These are phyloP conservation scores for Eledone cirrhosa DNA, from an alignment of 2,888 invertebrate genomes.

Conservation along the genomic window DNA sequence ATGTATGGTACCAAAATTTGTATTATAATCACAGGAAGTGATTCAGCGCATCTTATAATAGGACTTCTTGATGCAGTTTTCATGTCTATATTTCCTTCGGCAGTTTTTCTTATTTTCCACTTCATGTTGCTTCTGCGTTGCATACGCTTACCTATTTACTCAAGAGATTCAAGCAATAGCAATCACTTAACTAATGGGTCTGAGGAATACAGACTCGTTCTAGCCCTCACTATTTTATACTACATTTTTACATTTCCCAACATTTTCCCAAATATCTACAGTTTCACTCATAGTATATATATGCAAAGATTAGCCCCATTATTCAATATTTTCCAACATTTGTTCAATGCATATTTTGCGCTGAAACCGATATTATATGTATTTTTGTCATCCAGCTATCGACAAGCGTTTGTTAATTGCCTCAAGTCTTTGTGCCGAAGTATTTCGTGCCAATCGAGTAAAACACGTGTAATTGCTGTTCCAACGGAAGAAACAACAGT, in stretches of 20 bases:
- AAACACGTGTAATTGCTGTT: not conserved
- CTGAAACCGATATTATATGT: conserved; percentile 46
- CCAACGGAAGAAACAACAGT: conserved; percentile 26
- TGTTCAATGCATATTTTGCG: conserved; percentile 50
- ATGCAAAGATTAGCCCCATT: conserved; percentile 37
- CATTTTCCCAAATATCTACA: conserved; percentile 43
- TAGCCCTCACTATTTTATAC: conserved; percentile 44
- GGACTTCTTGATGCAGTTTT: conserved; percentile 47
- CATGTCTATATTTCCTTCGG: conserved; percentile 43
- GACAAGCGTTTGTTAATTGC: not conserved
- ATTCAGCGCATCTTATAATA: conserved; percentile 44
- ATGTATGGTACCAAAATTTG: conserved; percentile 40
- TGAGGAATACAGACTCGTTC: conserved; percentile 42
- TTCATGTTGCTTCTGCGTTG: conserved; percentile 33
- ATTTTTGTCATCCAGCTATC: conserved; percentile 35
- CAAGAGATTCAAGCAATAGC: conserved; percentile 26
- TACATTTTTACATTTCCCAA: conserved; percentile 47
- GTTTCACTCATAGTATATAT: conserved; percentile 37
- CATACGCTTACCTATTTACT: conserved; percentile 31
- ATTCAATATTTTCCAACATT: conserved; percentile 47
- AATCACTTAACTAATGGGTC: conserved; percentile 35
- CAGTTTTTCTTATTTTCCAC: conserved; percentile 45
- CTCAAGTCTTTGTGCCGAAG: not conserved
- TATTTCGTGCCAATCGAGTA: not conserved
- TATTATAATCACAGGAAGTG: conserved; percentile 47